Evolutionary conservation across 1,140 invertebrate species (phyloP), one percentile per base, ranked within the genome.

Genomic region (Eumeta japonica): DNA sequence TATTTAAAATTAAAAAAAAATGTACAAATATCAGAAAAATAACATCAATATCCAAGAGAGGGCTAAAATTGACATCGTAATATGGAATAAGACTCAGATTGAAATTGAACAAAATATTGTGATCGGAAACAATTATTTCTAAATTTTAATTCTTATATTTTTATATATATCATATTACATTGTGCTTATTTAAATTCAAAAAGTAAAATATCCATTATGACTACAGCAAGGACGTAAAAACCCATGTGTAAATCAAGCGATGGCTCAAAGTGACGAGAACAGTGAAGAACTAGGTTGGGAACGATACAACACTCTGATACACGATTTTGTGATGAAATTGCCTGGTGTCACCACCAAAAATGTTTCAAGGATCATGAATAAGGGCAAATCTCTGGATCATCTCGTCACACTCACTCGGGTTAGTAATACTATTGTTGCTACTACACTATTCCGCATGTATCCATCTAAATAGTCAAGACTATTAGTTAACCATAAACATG

Each of bases 331-430:
- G 13, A 78, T 88, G 9, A 92, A 92, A 68, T 76, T 98, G 50
- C 94, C 94, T 0, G 94, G 94, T 3, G 81, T 97, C 3, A 88
- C 86, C 50, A 86, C 88, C 0, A 92, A 92, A 71, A 97, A 97
- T 70, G 81, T 95, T 3, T 79, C 83, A 35, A 50, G 63, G 1
- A 73, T 97, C 37, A 78, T 97, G 73, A 87, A 90, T 44, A 85
- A 86, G 60, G 88, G 91, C 1, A 64, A 81, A 43, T 87, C 86
- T 18, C 68, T 98, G 34, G 81, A 85, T 51, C 65, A 87, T 57
- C 59, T 89, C 17, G 63, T 83, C 29, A 76, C 77, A 33, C 59
- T 83, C 33, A 75, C 62, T 19, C 62, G 81, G 63, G 83, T 83
- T 71, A 43, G 37, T 50, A 28, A 30, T n/a, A 12, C 20, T 48